Evolutionary conservation across 30 jellyfish, hydroid and myxozoan species (phyloP).

Genomic region (Pelagia noctiluca): DNA sequence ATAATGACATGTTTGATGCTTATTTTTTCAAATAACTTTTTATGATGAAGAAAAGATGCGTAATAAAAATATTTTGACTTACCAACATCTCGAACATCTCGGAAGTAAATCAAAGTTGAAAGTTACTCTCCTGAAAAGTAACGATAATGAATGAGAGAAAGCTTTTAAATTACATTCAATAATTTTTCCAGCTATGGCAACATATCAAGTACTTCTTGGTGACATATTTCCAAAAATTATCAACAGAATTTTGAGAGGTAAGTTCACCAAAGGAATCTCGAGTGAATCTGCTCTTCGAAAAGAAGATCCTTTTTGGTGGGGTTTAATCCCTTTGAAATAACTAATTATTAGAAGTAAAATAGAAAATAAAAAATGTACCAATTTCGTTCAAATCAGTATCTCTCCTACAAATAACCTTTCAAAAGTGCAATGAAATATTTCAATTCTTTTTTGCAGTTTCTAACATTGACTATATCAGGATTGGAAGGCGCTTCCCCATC

Average conservation of each 20-base stretch:
- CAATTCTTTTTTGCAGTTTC: slow-evolving; percentile 46
- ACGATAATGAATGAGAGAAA: too few relatives aligned
- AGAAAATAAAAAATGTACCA: too few relatives aligned
- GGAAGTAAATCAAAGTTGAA: too few relatives aligned
- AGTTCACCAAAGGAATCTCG: too few relatives aligned
- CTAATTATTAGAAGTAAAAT: too few relatives aligned
- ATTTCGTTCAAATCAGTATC: too few relatives aligned
- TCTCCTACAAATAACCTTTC: too few relatives aligned
- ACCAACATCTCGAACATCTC: not conserved
- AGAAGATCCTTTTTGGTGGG: too few relatives aligned
- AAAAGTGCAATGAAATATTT: too few relatives aligned
- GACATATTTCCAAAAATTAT: slow-evolving; percentile 54
- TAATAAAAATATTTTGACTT: not conserved
- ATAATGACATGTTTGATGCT: too few relatives aligned
- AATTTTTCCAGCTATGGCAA: slow-evolving; percentile 35
- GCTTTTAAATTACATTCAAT: not conserved
- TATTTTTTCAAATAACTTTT: not conserved
- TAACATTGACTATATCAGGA: slow-evolving; percentile 14
- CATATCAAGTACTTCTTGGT: slow-evolving; percentile 58
- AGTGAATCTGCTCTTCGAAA: too few relatives aligned
- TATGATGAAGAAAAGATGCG: not conserved
- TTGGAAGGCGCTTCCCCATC: slow-evolving; percentile 57
- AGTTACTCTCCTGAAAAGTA: not conserved
- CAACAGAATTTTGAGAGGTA: slow-evolving; percentile 44
- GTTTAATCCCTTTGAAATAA: too few relatives aligned